Evolutionary conservation across 2,888 invertebrate species (phyloP).

Genomic region (Bruchidius siliquastri): DNA sequence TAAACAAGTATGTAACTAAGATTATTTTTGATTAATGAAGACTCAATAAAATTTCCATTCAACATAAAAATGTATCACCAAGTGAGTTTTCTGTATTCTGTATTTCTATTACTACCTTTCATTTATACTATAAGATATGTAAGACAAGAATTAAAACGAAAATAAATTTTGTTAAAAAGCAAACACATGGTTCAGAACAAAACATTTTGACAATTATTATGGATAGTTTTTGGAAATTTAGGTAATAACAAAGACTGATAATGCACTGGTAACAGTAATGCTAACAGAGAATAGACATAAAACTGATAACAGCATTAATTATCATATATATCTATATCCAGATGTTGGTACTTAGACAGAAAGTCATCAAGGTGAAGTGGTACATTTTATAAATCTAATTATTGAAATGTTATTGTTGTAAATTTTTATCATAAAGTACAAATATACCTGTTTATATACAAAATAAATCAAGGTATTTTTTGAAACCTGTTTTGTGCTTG

Average conservation of each 20-base stretch:
- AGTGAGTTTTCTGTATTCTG: no score
- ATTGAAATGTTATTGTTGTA: no score
- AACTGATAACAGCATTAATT: background rate
- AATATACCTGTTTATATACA: no score
- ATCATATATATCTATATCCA: background rate
- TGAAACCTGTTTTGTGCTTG: no score
- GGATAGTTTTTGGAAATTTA: background rate
- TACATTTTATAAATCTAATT: no score
- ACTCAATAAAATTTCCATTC: no score
- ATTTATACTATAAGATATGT: background rate
- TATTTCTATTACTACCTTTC: no score
- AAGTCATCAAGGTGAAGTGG: background rate
- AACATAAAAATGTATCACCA: no score
- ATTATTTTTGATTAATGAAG: no score
- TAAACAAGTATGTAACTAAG: no score
- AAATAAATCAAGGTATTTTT: no score
- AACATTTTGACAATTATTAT: background rate
- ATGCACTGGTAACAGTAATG: background rate
- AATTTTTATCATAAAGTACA: no score
- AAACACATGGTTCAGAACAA: background rate
- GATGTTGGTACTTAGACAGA: background rate
- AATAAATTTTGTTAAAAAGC: background rate
- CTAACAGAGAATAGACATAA: background rate
- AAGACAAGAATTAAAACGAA: constrained; percentile 10
- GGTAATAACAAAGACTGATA: background rate